phyloP scores from a whole-genome alignment of 1,140 invertebrate species.

The Ridgeia piscesae region DNA sequence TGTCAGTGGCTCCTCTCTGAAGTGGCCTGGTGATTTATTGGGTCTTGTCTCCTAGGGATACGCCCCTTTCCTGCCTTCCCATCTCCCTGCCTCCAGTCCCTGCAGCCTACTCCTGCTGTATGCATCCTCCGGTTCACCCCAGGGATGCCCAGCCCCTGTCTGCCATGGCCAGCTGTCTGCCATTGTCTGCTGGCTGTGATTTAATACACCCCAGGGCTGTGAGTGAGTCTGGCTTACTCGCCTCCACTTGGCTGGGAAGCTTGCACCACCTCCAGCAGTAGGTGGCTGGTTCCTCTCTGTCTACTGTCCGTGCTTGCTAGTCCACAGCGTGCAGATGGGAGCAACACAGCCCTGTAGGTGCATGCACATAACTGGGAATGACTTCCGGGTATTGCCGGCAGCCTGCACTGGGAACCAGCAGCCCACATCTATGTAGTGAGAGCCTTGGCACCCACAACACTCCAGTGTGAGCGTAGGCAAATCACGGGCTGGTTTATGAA shows the following conservation, averaged over 20 bases:
- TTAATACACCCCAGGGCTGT: not conserved
- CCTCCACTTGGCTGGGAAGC: not conserved
- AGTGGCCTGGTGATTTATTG: not conserved
- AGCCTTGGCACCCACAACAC: not conserved
- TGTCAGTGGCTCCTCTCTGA: not conserved
- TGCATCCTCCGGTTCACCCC: not conserved
- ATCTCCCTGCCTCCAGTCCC: not conserved
- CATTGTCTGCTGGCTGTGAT: not conserved
- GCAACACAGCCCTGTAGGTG: not conserved
- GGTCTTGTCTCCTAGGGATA: not conserved
- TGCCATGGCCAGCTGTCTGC: not conserved
- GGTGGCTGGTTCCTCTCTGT: not conserved
- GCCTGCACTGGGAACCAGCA: not conserved
- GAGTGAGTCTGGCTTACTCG: not conserved
- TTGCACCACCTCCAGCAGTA: not conserved
- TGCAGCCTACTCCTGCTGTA: not conserved
- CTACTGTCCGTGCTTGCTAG: not conserved
- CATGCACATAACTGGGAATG: not conserved
- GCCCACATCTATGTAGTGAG: not conserved
- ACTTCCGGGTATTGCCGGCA: too few relatives aligned
- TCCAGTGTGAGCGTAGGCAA: not conserved
- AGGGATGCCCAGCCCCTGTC: not conserved
- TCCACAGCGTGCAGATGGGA: not conserved
- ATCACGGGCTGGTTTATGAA: not conserved
- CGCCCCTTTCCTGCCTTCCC: not conserved